A percentile compares a stretch with the other conserved stretches of the same genome.
Evolutionary conservation across 2,797 vertebrate species (phyloP).

Genomic region (Vireo griseus): DNA sequence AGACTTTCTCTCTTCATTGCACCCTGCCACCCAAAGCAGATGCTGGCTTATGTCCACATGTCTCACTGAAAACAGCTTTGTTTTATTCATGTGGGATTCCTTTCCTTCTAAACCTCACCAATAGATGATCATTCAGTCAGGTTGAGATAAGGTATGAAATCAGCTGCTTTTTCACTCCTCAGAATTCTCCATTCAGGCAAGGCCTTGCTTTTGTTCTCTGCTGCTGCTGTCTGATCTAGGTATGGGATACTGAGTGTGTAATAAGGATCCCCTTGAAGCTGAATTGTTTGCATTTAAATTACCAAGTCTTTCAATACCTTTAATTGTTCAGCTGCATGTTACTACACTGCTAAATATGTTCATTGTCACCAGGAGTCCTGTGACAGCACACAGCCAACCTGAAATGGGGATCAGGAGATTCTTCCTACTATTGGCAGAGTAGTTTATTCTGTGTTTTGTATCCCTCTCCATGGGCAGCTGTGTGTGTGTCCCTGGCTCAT

Average conservation of each 20-base stretch:
- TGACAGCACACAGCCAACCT: background rate
- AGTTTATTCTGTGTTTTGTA: background rate
- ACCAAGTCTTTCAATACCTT: background rate
- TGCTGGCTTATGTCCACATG: background rate
- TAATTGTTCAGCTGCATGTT: background rate
- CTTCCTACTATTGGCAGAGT: background rate
- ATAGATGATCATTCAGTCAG: background rate
- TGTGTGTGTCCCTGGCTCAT: rapidly evolving
- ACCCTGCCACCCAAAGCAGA: background rate
- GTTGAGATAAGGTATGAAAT: background rate
- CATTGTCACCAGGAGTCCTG: background rate
- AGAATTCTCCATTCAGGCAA: background rate
- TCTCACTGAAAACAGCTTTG: background rate
- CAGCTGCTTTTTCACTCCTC: background rate
- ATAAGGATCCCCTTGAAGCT: background rate
- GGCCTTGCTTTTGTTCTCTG: background rate
- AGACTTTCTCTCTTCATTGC: background rate
- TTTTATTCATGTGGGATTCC: background rate
- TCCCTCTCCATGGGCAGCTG: background rate
- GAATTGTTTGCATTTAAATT: background rate
- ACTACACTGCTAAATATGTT: background rate
- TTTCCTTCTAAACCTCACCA: background rate
- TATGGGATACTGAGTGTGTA: background rate
- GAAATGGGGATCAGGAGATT: background rate
- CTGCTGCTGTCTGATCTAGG: background rate